phyloP scores from a whole-genome alignment of 2,888 invertebrate genomes.

The Griposia aprilina region DNA sequence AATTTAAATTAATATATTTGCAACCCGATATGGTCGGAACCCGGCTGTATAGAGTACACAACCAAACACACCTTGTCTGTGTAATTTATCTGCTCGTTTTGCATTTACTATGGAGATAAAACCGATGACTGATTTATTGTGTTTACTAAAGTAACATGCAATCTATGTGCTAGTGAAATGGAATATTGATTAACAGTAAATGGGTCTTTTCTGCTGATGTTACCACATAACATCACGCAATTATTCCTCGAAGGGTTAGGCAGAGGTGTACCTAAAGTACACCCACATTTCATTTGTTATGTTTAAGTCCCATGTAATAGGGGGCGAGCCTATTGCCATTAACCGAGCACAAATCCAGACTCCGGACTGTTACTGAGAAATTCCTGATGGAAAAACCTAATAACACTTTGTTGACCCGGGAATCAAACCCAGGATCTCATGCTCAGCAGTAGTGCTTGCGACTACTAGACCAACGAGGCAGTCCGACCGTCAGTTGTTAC shows the following conservation, averaged over 20 bases:
- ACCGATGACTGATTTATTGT: constrained; percentile 62
- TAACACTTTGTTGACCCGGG: background rate
- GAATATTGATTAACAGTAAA: constrained; percentile 32
- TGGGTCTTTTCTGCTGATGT: constrained; percentile 1
- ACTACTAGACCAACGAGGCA: background rate
- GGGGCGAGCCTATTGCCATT: background rate
- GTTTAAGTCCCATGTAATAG: background rate
- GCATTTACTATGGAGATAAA: constrained; percentile 58
- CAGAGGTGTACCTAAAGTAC: background rate
- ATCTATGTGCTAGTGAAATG: constrained; percentile 42
- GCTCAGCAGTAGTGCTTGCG: background rate
- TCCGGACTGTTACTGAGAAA: background rate
- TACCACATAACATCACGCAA: no score
- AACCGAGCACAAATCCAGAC: background rate
- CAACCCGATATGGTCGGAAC: constrained; percentile 47
- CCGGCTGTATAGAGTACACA: background rate
- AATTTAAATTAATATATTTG: constrained; percentile 48
- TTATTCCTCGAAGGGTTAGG: no score
- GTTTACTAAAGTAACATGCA: constrained; percentile 45
- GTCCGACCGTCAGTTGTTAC: background rate
- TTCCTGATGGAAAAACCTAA: no score
- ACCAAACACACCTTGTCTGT: constrained; percentile 50
- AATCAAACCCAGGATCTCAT: background rate
- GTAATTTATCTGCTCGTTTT: constrained; percentile 57
- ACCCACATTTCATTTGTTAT: background rate